A percentile compares a stretch with the other conserved stretches of the same genome.
These are phyloP conservation scores for Rotaria magnacalcarata DNA, from an alignment of 2,888 invertebrate genomes.

Conservation along the genomic window DNA sequence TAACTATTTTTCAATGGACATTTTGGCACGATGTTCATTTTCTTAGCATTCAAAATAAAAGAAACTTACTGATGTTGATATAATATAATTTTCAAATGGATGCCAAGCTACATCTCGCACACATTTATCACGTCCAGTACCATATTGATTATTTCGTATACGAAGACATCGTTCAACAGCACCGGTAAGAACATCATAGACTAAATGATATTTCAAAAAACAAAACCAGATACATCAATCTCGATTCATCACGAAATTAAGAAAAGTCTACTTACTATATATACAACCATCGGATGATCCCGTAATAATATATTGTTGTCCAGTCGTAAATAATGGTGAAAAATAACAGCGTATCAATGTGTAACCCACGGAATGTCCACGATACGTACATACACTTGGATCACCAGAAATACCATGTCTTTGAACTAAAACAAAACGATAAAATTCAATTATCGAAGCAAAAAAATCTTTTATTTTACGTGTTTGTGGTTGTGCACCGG, in stretches of 20 bases:
- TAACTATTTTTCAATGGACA: too few relatives aligned
- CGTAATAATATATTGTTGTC: conserved; percentile 75
- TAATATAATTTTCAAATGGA: conserved; percentile 71
- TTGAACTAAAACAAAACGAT: conserved; percentile 39
- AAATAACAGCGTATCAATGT: conserved; percentile 76
- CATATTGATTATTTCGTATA: neutral
- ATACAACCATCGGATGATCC: conserved; percentile 71
- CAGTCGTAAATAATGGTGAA: conserved; percentile 73
- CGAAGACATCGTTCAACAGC: neutral
- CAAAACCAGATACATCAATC: too few relatives aligned
- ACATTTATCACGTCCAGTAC: conserved; percentile 62
- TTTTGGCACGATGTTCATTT: too few relatives aligned
- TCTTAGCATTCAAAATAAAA: too few relatives aligned
- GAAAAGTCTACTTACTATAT: neutral
- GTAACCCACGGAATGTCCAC: conserved; percentile 75
- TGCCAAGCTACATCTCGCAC: conserved; percentile 81
- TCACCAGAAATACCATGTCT: conserved; percentile 66
- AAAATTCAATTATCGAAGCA: conserved; percentile 50
- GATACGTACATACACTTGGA: conserved; percentile 76
- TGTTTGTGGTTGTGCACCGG: neutral
- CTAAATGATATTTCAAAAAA: neutral
- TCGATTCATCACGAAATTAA: neutral
- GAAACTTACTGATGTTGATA: conserved; percentile 70
- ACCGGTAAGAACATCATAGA: conserved; percentile 4
- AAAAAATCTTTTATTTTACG: conserved; percentile 34